Evolutionary conservation across 2,797 vertebrate species (phyloP).

Genomic region (Fistularia tabacaria): DNA sequence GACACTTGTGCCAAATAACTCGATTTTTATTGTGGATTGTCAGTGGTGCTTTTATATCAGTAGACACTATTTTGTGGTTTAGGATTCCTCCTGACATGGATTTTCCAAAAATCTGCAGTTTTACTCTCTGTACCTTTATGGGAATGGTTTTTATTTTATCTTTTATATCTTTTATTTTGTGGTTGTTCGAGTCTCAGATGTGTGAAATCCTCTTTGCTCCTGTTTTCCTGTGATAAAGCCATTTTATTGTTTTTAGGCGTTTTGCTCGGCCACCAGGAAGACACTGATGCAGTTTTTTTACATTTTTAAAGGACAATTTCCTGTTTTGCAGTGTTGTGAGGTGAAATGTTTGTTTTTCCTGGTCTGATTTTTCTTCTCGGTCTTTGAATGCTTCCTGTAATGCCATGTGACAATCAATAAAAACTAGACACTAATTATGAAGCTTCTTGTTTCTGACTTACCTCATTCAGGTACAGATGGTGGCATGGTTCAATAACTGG

Average conservation of each 20-base stretch:
- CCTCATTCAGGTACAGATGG: too few relatives aligned
- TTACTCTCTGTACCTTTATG: slow-evolving; percentile 9
- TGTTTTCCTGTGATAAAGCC: slow-evolving; percentile 16
- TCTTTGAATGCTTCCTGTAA: slow-evolving; percentile 38
- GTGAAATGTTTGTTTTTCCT: not conserved
- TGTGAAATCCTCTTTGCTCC: too few relatives aligned
- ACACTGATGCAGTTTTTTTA: slow-evolving; percentile 5
- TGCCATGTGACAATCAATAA: slow-evolving; percentile 71
- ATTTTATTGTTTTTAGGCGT: slow-evolving; percentile 43
- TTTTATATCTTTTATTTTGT: too few relatives aligned
- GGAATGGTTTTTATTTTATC: slow-evolving; percentile 3
- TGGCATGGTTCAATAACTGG: too few relatives aligned
- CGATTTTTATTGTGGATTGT: slow-evolving; percentile 23
- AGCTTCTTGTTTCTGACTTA: too few relatives aligned
- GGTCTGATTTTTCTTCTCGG: slow-evolving; percentile 9
- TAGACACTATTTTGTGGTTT: slow-evolving; percentile 1
- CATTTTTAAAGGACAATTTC: not conserved
- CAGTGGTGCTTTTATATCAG: slow-evolving; percentile 14
- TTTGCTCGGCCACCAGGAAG: slow-evolving; percentile 27
- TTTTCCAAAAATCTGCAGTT: slow-evolving; percentile 34
- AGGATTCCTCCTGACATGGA: slow-evolving; percentile 37
- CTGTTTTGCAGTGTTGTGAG: slow-evolving; percentile 32
- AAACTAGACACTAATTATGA: slow-evolving; percentile 25
- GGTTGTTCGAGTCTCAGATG: too few relatives aligned
- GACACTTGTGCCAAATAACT: slow-evolving; percentile 30